Conservation (phyloP, 1,140 invertebrate species). For the Papilio helenus region DNA sequence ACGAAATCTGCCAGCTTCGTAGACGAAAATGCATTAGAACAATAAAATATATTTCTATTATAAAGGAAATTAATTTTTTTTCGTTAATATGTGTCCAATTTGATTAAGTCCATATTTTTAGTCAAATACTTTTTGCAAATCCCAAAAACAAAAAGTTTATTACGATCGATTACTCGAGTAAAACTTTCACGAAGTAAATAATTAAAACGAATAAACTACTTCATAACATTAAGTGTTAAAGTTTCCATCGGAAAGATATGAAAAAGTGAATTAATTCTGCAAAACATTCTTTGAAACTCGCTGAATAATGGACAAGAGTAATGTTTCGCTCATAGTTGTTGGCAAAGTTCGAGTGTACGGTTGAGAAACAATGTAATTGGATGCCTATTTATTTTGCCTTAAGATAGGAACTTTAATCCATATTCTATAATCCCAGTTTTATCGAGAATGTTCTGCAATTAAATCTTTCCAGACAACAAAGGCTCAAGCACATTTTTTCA, state of each 20-base stretch:
- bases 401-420: background rate
- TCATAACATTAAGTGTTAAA: constrained; percentile 25
- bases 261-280: constrained; percentile 20
- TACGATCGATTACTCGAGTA: background rate
- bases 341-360: background rate
- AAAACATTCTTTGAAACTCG: constrained; percentile 10
- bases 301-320: constrained; percentile 11
- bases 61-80: background rate
- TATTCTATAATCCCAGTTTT: background rate
- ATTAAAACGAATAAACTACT: constrained; percentile 22
- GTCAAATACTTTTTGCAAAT: background rate
- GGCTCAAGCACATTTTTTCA: too few relatives aligned
- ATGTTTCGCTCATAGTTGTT: constrained; percentile 17
- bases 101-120: too few relatives aligned
- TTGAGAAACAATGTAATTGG: constrained; percentile 18
- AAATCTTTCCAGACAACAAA: background rate
- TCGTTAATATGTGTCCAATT: too few relatives aligned
- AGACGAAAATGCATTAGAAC: background rate
- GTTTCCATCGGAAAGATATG: constrained; percentile 24
- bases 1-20: background rate
- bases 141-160: background rate
- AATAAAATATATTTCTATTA: background rate
- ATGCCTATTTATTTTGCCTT: background rate
- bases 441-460: background rate
- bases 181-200: constrained; percentile 14